Base-by-base conservation (phyloP, 2,888 invertebrate genomes). In the Polia nebulosa region DNA sequence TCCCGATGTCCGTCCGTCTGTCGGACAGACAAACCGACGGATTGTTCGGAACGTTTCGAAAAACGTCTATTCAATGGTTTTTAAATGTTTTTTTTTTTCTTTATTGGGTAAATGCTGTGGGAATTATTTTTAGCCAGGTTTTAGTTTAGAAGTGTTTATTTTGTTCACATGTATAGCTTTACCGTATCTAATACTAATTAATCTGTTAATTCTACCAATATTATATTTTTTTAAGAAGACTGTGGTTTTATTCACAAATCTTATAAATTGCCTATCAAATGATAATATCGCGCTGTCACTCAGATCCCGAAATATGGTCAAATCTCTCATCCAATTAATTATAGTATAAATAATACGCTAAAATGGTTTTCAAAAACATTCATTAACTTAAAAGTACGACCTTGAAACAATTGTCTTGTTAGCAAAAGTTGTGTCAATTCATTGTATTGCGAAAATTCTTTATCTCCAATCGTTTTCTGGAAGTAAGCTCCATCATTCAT, bases 1-100 rank as follows among this genome's bases (percentile, higher is more conserved):
- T 83, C 82, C 45, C 61, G 83, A 80, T 83, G 82, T 87, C 86
- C 83, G 87, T 81, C 88, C 75, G 85, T 85, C 82, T 79, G 80
- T 84, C 82, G 68, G 66, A 69, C 75, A 80, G 73, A 76, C 72
- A 65, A 51, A 69, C 72, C 80, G 77, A 82, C 74, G 80, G 84
- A 84, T 84, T 84, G 80, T 82, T 80, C 59, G 53, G 63, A 70
- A 67, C 60, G 66, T 72, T 63, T 74, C 63, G 68, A 82, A 77
- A 78, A 82, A 82, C 72, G 69, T 77, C 73, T 66, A 82, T 84
- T 82, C 68, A 82, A 77, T 74, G 53, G 52, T 69, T 69, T 65
- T 67, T 44, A 71, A 58, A 58, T 52, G 20, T 49, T 5, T 53
- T 69, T 60, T 67, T 62, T 45, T 53, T 67, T 1, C 0, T 55